Base-by-base conservation (phyloP, 1,140 invertebrate species). In the Magallana ariakensis region DNA sequence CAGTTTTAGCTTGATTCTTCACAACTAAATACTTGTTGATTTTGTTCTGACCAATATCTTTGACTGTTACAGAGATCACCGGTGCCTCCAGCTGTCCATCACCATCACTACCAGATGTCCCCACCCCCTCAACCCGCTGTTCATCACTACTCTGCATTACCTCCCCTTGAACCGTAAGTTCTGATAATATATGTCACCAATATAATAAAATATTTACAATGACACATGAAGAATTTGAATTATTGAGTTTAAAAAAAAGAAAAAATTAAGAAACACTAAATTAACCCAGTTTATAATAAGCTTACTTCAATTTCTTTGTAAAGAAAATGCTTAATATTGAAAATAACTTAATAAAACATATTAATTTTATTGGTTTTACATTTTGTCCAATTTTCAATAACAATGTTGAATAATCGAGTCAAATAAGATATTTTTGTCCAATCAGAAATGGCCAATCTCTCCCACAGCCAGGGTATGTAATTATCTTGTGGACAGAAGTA, bases 101-200 rank as follows among this genome's bases (percentile, higher is more conserved):
- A 92, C 54, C 92, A 93, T 70, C 91, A 93, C 84, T 89, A 92
- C 58, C 83, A 90, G 46, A 85, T 83, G 66, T 60, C 87, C 19
- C 88, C 90, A 11, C 83, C 89, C 16, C 88, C 89, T 58, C 88
- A 88, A 62, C 91, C 91, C 26, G 88, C 88, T 19, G 87, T 92
- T 7, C 88, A 91, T 81, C 91, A 93, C 81, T 92, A 93, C 57
- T 86, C 87, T 33, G 83, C 89, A 16, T 84, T 92, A 85, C 92
- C 92, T 22, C 89, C 92, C 56, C 85, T 92, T 89, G 90, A 90
- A 55, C 85, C 89, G 92, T 92, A 90, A 92, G 92, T 91, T 85
- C 15, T 46, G 33, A 46, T 46, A 5, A 46, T 4, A 46, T 4
- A 5, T 46, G 3, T 4, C 33, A 46, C 33, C 33, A 46, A 46